Conservation (phyloP, 2,888 invertebrate species). For the Drosophila barbarae region DNA sequence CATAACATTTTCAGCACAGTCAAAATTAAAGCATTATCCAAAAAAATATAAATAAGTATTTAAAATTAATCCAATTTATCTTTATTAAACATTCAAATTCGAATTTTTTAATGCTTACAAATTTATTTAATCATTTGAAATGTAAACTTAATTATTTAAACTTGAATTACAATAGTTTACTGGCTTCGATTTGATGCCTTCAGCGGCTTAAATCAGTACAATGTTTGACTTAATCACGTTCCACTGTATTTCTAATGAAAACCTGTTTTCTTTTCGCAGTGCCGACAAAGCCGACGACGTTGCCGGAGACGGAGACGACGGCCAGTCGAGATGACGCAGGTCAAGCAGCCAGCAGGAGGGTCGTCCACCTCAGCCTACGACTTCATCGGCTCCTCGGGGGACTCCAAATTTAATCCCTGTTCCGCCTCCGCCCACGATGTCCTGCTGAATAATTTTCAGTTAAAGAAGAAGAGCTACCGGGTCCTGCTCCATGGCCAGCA, state of each 20-base stretch:
- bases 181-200: not conserved
- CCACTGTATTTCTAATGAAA: slow-evolving; percentile 56
- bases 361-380: slow-evolving; percentile 26
- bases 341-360: slow-evolving; percentile 47
- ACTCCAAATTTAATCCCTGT: slow-evolving; percentile 15
- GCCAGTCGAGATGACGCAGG: slow-evolving; percentile 62
- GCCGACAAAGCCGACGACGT: slow-evolving; percentile 33
- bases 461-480: slow-evolving; percentile 83
- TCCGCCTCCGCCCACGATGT: slow-evolving; percentile 61
- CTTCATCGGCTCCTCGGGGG: slow-evolving; percentile 13
- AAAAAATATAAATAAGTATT: not conserved
- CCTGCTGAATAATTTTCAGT: slow-evolving; percentile 82
- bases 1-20: not conserved
- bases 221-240: not conserved
- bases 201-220: too few species aligned
- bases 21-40: not conserved
- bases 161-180: not conserved
- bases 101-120: not conserved
- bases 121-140: not conserved
- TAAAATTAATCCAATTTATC: not conserved
- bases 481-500: slow-evolving; percentile 84
- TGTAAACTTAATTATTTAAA: not conserved
- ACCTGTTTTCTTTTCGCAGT: slow-evolving; percentile 57
- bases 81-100: not conserved
- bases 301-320: slow-evolving; percentile 29